These are phyloP conservation scores for Vesta saturnalis DNA, from an alignment of 2,888 invertebrate species.

Conservation along the genomic window DNA sequence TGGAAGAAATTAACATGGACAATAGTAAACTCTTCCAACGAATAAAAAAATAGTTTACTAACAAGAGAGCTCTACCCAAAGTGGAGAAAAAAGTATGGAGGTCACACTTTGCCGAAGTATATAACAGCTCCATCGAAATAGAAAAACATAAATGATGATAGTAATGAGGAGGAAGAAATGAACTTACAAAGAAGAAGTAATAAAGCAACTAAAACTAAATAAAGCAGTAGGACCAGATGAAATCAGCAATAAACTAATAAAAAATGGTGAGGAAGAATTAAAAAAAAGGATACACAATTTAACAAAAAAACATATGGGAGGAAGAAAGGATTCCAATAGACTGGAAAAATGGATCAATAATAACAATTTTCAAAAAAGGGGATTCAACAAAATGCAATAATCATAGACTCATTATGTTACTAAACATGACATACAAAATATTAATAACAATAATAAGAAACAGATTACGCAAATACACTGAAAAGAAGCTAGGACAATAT, in stretches of 20 bases:
- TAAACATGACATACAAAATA: no score
- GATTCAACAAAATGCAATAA: background rate
- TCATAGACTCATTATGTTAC: no score
- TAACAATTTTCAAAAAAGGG: background rate
- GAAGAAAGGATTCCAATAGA: background rate
- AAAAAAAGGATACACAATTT: background rate
- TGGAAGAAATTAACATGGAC: background rate
- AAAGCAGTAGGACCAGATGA: background rate
- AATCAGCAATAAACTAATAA: background rate
- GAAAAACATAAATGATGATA: background rate
- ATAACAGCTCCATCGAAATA: background rate
- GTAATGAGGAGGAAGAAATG: no score
- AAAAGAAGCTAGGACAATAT: background rate
- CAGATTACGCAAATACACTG: background rate
- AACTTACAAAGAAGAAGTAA: background rate
- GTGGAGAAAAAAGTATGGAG: background rate
- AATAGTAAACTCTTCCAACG: background rate
- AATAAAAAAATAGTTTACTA: background rate
- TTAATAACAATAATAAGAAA: no score
- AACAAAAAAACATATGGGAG: background rate
- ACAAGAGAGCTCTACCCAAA: background rate
- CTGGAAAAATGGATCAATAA: background rate
- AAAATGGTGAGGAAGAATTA: background rate
- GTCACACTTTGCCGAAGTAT: no score
- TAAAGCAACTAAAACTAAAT: background rate